Conservation (phyloP, 2,797 vertebrate species). For the Aphelocoma californica region DNA sequence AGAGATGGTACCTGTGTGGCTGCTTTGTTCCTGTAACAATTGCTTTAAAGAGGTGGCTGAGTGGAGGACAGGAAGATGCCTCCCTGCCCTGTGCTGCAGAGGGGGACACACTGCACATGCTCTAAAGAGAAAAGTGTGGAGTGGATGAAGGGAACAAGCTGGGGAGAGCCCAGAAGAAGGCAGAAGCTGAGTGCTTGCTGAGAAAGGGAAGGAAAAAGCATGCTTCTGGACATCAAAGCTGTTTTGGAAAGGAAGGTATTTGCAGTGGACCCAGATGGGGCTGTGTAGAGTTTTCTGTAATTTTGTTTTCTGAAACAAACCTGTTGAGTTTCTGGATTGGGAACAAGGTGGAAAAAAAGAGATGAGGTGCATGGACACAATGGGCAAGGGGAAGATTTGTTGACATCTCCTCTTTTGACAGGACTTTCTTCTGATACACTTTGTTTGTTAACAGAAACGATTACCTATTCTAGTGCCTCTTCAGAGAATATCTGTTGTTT, state of each 20-base stretch:
- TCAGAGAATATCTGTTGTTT: background rate
- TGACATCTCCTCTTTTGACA: background rate
- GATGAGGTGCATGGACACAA: rapidly evolving
- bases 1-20: background rate
- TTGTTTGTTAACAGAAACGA: background rate
- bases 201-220: background rate
- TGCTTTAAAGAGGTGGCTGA: background rate
- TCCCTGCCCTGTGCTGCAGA: background rate
- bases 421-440: background rate
- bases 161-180: background rate
- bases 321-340: background rate
- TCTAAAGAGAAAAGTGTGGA: background rate
- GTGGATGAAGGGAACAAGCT: background rate
- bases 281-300: background rate
- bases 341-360: background rate
- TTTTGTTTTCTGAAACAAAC: background rate
- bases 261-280: background rate
- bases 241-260: background rate
- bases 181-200: background rate
- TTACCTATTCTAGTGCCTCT: background rate
- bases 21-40: background rate
- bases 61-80: background rate
- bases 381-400: background rate
- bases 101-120: rapidly evolving
- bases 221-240: background rate